These are phyloP conservation scores for Neodiprion pinetum DNA, from an alignment of 1,140 invertebrate species.

Conservation along the genomic window DNA sequence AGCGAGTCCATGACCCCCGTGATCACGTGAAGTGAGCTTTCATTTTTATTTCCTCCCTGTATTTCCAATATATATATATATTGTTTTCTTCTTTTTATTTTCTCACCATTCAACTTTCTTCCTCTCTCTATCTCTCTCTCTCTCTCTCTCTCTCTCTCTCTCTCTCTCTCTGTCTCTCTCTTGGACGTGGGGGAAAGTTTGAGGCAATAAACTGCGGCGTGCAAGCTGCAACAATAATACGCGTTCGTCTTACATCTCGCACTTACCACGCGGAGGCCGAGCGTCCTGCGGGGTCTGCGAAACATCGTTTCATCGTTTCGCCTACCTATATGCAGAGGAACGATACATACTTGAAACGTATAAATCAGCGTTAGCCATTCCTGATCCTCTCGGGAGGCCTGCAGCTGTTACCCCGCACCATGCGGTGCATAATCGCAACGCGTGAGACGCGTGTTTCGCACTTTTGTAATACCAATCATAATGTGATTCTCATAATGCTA, in stretches of 20 bases:
- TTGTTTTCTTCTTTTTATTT: background rate
- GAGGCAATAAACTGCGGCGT: background rate
- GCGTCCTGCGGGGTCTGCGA: too few species aligned
- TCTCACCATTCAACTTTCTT: slow-evolving; percentile 13
- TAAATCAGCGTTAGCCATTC: slow-evolving; percentile 1
- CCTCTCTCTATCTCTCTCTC: background rate
- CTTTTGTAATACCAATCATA: background rate
- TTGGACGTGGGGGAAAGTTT: slow-evolving; percentile 2
- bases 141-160: background rate
- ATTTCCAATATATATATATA: too few species aligned
- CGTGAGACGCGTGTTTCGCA: background rate
- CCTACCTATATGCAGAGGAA: too few species aligned
- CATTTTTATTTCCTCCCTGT: background rate
- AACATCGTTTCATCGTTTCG: too few species aligned
- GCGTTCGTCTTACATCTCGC: too few species aligned
- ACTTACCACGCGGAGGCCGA: too few species aligned
- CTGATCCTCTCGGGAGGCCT: background rate
- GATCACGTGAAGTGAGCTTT: background rate
- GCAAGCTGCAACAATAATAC: background rate
- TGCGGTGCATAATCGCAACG: too few species aligned
- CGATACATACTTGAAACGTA: background rate
- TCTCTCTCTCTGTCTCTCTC: slow-evolving; percentile 19
- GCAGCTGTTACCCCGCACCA: too few species aligned
- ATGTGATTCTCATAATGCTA: background rate
- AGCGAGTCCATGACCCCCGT: background rate